phyloP scores from a whole-genome alignment of 2,797 vertebrate genomes.

The Poeciliopsis turneri region DNA sequence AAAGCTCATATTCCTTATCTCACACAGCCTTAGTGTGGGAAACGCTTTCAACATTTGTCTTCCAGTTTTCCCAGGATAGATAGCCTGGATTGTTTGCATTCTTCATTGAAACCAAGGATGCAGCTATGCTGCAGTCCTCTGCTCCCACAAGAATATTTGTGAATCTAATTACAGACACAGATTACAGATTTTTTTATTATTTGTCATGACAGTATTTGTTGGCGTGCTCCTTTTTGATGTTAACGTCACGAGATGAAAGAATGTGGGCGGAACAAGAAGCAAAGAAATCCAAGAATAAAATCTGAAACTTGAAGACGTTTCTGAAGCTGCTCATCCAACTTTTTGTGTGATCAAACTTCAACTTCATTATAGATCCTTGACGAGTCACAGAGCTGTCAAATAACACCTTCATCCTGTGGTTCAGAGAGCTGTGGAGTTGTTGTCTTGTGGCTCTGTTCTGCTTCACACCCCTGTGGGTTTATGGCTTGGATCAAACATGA shows the following conservation, averaged over 20 bases:
- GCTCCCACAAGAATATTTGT: constrained; percentile 6
- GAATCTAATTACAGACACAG: constrained; percentile 13
- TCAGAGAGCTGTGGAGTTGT: neutral
- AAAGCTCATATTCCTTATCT: constrained; percentile 31
- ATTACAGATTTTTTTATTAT: constrained; percentile 2
- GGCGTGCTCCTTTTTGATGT: constrained; percentile 2
- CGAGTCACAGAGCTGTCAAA: neutral
- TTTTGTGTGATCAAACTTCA: constrained; percentile 11
- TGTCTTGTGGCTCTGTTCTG: constrained; percentile 6
- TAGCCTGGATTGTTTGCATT: constrained; percentile 63
- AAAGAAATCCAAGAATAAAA: neutral
- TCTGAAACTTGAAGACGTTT: constrained; percentile 19
- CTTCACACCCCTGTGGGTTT: constrained; percentile 1
- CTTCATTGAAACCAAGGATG: constrained; percentile 52
- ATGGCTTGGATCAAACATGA: constrained; percentile 36
- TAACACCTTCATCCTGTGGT: neutral
- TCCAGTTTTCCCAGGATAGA: constrained; percentile 52
- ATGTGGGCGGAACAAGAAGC: neutral
- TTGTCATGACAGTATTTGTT: neutral
- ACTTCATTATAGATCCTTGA: neutral
- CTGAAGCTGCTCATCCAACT: neutral
- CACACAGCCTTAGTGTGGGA: constrained; percentile 54
- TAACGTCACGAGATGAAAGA: constrained; percentile 3
- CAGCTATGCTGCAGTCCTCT: constrained; percentile 12
- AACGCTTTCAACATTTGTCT: constrained; percentile 42